Evolutionary conservation across 2,888 invertebrate genomes (phyloP), one percentile per base, ranked within the genome.

Genomic region (Brachycybe producta): DNA sequence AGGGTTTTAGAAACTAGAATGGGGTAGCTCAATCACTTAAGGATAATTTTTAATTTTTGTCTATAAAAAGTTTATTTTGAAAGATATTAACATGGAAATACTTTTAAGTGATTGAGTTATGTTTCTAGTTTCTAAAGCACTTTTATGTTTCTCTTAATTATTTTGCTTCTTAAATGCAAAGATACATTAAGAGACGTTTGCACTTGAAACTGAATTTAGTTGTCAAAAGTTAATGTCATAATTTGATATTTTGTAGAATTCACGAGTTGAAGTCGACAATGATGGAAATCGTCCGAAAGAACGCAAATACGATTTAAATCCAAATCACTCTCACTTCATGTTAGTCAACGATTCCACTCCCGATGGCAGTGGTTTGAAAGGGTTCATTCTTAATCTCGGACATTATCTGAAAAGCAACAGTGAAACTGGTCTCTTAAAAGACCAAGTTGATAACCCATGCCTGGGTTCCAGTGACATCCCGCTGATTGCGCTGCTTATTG

Each of bases 401-500:
- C 54, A 57, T n/a, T 57, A 52, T 21, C 38, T 59, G 43, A 57
- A 53, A 27, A 36, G 38, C 26, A 49, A 32, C 32, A 42, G 53
- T 5, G 50, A 51, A 7, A 13, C 35, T 8, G 32, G 11, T 38
- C 46, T 21, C 23, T 17, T 15, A n/a, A 19, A 34, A 7, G 23
- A 19, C n/a, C 19, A 34, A 46, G n/a, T 8, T 4, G 51, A 54
- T 13, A 54, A 54, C n/a, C 38, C 48, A 3, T 34, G 55, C 3
- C 39, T 58, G 41, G 53, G 54, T 15, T 49, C 49, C 7, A 53
- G 52, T 27, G 57, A 57, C 21, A 58, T 65, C 3, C 67, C 68
- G 2, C 61, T 68, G n/a, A 62, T 68, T 3, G 64, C 64, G 3
- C 56, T 67, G 21, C 53, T 68, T n/a, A 61, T 67, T 17, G 65